Base-by-base conservation (phyloP, 2,113 vertebrate genomes). In the Hypomesus transpacificus region DNA sequence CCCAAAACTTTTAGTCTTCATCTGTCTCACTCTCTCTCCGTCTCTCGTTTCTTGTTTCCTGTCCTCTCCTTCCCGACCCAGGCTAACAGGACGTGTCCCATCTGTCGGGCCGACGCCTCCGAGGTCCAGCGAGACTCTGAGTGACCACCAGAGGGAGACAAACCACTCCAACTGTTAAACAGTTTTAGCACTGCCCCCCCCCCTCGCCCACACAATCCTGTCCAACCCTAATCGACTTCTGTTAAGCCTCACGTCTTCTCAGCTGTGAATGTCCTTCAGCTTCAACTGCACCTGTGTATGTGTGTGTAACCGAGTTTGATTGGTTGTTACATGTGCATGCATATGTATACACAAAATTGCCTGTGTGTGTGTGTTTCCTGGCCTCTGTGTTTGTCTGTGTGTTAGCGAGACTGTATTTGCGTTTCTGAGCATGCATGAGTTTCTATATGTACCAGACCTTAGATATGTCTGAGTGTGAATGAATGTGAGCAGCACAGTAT, bases 71-170 rank as follows among this genome's bases (percentile, higher is more conserved):
- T 71, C 2, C 71, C 31, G 18, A 5, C 18, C 31, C 84, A 98
- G 97, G 96, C 95, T 70, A 99, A 99, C 90, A 95, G 97, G 84
- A 99, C 97, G 61, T 99, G 97, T 85, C 97, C 97, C 0, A 99
- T 99, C 86, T 99, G 97, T 82, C 92, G 97, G 88, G 97, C 97
- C 39, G 97, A 99, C 73, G 96, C 97, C 80, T 98, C 96, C 0
- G 97, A 98, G 91, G 95, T 98, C 70, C 97, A 98, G 90, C 93
- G 96, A 88, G 96, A 99, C 94, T 97, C 96, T 1, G 97, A 99
- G 93, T 98, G 93, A 99, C 91, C 89, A 83, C 80, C 60, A 4
- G 80, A 77, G 68, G 80, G 88, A 74, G 81, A 73, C 69, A 54
- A 77, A 62, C 83, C 78, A 58, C 66, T 17, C 58, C 75, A 72